Base-by-base conservation (phyloP, 2,113 vertebrate species). In the Tyrannus savana region DNA sequence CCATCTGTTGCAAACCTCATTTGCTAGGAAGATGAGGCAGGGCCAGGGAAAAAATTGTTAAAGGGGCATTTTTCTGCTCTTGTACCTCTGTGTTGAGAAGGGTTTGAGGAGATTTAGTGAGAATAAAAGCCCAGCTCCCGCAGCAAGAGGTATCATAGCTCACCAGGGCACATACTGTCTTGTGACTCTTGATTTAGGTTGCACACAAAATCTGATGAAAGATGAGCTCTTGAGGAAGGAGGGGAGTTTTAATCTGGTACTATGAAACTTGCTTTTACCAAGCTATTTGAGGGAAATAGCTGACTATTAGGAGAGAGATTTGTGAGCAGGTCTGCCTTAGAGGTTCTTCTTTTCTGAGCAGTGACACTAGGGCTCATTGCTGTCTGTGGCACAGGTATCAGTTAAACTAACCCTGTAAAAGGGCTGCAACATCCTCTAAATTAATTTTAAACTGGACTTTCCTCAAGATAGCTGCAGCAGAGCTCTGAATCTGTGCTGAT, bases 361-460 rank as follows among this genome's bases (percentile, higher is more conserved):
- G 63, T 1, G 1, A 19, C 3, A 2, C 4, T 47, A 46, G 10
- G 41, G 49, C 44, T 95, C 23, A 0, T 23, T 3, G 2, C 55
- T 84, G 13, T 41, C 60, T 67, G 73, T 58, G 60, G 60, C 59
- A 42, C 59, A 78, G 39, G 19, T 59, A 69, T 55, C 73, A 46
- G 63, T 66, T 80, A 44, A 74, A 77, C 16, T 55, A 91, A 93
- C 84, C 60, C 74, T 52, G 31, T 82, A 84, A 63, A 91, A 95
- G 72, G 50, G 18, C 52, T 75, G 23, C 39, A 82, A 87, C 63
- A 91, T 75, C 90, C 81, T 89, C 69, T 78, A 77, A 95, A 84
- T 69, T 84, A 69, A 56, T 80, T 86, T 58, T 87, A 81, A 91
- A 71, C 47, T 4, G 1, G 46, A 16, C 56, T 95, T 91, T 50